Conservation (phyloP, 2,113 vertebrate species). For the Eulemur macaco region DNA sequence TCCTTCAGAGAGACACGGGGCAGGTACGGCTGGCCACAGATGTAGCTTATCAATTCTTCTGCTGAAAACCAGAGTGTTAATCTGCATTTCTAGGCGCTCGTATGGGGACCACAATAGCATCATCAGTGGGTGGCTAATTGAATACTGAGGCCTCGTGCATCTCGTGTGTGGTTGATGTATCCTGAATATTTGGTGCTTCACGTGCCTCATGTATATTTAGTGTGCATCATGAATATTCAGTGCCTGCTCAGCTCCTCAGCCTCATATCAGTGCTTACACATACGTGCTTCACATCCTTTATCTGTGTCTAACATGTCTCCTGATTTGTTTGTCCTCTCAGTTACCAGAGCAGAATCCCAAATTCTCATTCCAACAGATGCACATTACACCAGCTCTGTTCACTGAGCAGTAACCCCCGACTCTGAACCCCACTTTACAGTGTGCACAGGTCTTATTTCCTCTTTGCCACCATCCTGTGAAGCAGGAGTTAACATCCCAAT, state of each 20-base stretch:
- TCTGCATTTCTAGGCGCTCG: background rate
- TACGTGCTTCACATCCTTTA: background rate
- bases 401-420: background rate
- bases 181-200: background rate
- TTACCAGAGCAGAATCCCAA: background rate
- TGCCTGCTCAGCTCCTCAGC: background rate
- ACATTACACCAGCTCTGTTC: background rate
- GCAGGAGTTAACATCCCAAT: background rate
- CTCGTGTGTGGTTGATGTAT: background rate
- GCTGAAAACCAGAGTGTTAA: background rate
- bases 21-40: background rate
- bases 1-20: background rate
- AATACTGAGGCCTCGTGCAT: accelerated
- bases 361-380: background rate
- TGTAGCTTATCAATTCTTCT: background rate
- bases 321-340: background rate
- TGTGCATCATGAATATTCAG: constrained; percentile 31
- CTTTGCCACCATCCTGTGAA: background rate
- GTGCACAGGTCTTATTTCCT: background rate
- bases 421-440: background rate
- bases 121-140: background rate
- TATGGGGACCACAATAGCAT: too few relatives aligned
- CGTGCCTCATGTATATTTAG: constrained; percentile 17
- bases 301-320: background rate
- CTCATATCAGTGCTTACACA: background rate